Conservation (phyloP, 2,113 vertebrate genomes). For the Apodemus speciosus region DNA sequence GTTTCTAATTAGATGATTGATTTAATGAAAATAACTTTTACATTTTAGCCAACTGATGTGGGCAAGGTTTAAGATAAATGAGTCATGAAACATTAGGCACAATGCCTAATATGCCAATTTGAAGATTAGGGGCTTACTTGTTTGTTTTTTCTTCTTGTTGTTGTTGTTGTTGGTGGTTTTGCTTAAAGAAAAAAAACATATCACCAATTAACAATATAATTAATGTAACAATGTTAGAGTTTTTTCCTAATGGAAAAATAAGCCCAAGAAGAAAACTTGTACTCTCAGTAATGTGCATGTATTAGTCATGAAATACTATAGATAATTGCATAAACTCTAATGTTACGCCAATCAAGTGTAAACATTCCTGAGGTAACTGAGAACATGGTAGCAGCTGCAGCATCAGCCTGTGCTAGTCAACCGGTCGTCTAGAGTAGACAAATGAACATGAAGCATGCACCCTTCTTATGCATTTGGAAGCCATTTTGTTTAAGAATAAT, state of each 20-base stretch:
- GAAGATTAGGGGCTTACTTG: constrained; percentile 40
- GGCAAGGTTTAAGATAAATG: constrained; percentile 23
- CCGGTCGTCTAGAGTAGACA: neutral
- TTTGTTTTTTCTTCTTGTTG: no score
- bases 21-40: constrained; percentile 38
- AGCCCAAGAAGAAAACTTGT: constrained; percentile 40
- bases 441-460: neutral
- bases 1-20: constrained; percentile 25
- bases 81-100: constrained; percentile 37
- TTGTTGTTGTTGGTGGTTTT: neutral
- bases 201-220: constrained; percentile 20
- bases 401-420: neutral
- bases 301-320: constrained; percentile 69
- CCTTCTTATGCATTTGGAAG: neutral
- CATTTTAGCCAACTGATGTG: constrained; percentile 39
- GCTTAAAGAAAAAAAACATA: constrained; percentile 39
- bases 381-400: constrained; percentile 60
- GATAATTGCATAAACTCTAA: constrained; percentile 68
- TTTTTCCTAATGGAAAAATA: constrained; percentile 64
- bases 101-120: constrained; percentile 52
- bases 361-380: constrained; percentile 72
- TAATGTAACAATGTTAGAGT: constrained; percentile 40
- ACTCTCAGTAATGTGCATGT: constrained; percentile 54
- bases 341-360: constrained; percentile 50
- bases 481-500: constrained; percentile 49